Base-by-base conservation (phyloP, 53 echinoderm and acorn worm species). In the Patiria pectinifera region DNA sequence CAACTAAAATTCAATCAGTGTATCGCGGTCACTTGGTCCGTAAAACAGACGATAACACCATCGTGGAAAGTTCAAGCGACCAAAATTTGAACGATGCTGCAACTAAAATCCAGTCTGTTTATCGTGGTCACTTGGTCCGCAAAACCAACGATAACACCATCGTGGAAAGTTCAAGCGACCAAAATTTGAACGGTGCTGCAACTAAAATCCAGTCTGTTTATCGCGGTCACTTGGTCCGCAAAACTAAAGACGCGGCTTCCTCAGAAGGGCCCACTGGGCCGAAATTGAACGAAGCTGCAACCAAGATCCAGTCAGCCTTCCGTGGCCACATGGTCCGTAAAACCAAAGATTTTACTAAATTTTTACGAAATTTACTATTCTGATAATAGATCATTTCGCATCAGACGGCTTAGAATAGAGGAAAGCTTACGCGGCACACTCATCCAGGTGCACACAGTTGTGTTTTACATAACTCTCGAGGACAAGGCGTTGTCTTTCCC, bases 41-140 rank as follows among this genome's bases (percentile, higher is more conserved):
- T 48, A 86, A 74, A 74, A 86, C 86, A 13, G 15, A 74, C 4
- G 74, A 74, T 23, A 3, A 21, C 2, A n/a, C 71, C 7, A 46
- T 71, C 14, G 11, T 45, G 10, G 86, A 72, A 19, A 21, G 49
- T 13, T 59, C 93, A 43, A 74, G 45, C 76, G 96, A 97, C 81
- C 92, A 96, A 59, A 84, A 96, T 49, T 95, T 97, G n/a, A 89
- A 97, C 59, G 92, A 94, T 69, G 97, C 97, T 59, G 96, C 97
- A 9, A 85, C 86, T 76, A 94, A 92, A 89, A 97, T 96, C 81
- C 96, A 95, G 81, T 88, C 93, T 14, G 92, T 91, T 7, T 97
- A 48, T 53, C 86, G 86, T n/a, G 86, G 86, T 47, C 86, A 86
- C 21, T 74, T 86, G 19, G 86, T 86, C 58, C 71, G 86, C 19